These are phyloP conservation scores for Oryzias celebensis DNA, from an alignment of 2,113 vertebrate species.

Conservation along the genomic window DNA sequence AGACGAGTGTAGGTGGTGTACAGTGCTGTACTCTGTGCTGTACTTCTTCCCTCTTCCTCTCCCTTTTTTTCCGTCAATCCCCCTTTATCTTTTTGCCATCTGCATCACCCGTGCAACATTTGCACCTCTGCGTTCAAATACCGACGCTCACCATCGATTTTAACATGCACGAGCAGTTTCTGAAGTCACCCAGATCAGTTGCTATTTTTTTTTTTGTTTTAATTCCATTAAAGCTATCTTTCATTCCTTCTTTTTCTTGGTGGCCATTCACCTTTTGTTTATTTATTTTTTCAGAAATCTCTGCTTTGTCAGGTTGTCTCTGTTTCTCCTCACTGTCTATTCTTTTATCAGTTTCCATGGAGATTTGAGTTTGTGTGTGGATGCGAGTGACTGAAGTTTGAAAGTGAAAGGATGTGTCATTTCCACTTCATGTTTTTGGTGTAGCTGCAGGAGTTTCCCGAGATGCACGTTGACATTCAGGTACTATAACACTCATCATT, in stretches of 20 bases:
- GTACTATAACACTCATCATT: not conserved
- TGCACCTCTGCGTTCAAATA: conserved; percentile 21
- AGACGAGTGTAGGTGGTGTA: conserved; percentile 76
- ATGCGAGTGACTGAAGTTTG: conserved; percentile 37
- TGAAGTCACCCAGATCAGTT: no score
- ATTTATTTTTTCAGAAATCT: conserved; percentile 18
- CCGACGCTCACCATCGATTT: no score
- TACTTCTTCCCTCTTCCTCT: conserved; percentile 64
- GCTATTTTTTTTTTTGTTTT: no score
- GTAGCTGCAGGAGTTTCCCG: conserved; percentile 15
- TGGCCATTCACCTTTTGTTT: conserved; percentile 18
- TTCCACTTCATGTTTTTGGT: conserved; percentile 48
- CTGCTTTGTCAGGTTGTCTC: conserved; percentile 41
- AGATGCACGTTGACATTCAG: conserved; percentile 5
- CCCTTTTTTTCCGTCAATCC: conserved; percentile 56
- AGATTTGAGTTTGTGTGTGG: conserved; percentile 49
- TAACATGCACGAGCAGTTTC: no score
- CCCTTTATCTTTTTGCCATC: conserved; percentile 60
- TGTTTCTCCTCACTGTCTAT: conserved; percentile 49
- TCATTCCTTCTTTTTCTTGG: not conserved
- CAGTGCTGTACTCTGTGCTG: conserved; percentile 64
- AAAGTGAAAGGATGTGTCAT: conserved; percentile 55
- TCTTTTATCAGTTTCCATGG: conserved; percentile 78
- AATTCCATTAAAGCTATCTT: not conserved
- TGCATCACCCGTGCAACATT: conserved; percentile 62